Conservation (phyloP, 2,113 vertebrate genomes). For the Pangasianodon gigas region DNA sequence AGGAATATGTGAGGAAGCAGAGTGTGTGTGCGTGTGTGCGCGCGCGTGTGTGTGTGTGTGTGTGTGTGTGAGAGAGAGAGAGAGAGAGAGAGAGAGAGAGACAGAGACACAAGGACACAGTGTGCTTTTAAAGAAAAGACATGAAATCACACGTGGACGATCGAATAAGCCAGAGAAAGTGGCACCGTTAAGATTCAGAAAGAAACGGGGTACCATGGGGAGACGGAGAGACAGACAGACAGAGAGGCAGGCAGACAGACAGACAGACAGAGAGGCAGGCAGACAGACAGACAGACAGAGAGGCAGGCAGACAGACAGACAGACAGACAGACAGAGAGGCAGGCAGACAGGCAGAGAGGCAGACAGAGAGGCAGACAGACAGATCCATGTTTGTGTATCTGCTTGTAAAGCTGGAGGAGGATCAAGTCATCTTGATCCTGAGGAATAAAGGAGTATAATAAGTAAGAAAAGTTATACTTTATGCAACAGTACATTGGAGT, state of each 20-base stretch:
- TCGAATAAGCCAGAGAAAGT: neutral
- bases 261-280: neutral
- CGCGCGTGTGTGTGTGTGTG: no score
- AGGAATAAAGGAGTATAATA: neutral
- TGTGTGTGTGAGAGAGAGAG: no score
- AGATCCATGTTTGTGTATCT: neutral
- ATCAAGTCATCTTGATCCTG: neutral
- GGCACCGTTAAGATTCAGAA: neutral
- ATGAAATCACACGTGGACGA: neutral
- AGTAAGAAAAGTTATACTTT: neutral
- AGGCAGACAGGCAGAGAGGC: neutral
- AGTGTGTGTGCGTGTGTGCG: neutral
- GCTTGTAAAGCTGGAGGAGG: neutral
- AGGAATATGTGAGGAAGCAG: neutral
- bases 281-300: neutral
- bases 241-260: neutral
- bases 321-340: neutral
- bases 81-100: neutral
- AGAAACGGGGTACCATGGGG: neutral
- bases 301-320: neutral
- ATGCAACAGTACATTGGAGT: neutral
- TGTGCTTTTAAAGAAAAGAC: neutral
- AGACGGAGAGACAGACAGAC: neutral
- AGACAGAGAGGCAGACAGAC: neutral
- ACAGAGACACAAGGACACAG: neutral